Conservation (phyloP, 2,888 invertebrate species). For the Sylvicola cinctus region DNA sequence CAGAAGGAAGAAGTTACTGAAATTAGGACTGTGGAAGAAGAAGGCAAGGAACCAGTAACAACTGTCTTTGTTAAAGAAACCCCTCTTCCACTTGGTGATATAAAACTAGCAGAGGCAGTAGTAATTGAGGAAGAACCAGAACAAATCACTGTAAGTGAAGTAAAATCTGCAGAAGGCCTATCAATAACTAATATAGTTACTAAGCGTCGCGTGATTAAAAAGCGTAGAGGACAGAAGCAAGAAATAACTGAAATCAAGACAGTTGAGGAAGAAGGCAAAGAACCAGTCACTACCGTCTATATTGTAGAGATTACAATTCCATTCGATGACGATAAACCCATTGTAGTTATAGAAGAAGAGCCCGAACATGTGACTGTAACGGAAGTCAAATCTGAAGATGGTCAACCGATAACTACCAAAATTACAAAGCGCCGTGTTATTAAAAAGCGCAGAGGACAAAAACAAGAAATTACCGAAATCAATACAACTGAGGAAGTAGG, state of each 20-base stretch:
- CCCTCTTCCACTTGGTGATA: too few relatives aligned
- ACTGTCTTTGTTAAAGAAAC: conserved; percentile 15
- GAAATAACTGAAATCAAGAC: conserved; percentile 20
- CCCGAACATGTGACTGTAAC: too few relatives aligned
- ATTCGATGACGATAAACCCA: background rate
- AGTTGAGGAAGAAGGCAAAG: conserved; percentile 18
- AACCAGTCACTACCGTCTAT: conserved; percentile 25
- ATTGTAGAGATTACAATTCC: conserved; percentile 11
- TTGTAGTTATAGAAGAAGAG: too few relatives aligned
- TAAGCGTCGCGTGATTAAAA: conserved; percentile 24
- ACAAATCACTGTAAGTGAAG: conserved; percentile 23
- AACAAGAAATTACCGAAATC: conserved; percentile 19
- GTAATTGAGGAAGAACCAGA: too few relatives aligned
- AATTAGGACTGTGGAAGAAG: conserved; percentile 22
- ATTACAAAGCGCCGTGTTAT: conserved; percentile 24
- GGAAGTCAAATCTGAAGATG: conserved; percentile 11
- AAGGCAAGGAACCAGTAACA: conserved; percentile 18
- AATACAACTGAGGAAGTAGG: conserved; percentile 19
- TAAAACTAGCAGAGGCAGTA: too few relatives aligned
- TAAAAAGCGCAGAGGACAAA: conserved; percentile 22
- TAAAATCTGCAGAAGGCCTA: conserved; percentile 22
- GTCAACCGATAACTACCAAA: conserved; percentile 21
- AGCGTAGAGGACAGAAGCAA: conserved; percentile 20
- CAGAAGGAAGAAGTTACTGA: conserved; percentile 18
- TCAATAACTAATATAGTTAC: conserved; percentile 22